Conservation (phyloP, 1,140 invertebrate genomes). For the Formica selysi region DNA sequence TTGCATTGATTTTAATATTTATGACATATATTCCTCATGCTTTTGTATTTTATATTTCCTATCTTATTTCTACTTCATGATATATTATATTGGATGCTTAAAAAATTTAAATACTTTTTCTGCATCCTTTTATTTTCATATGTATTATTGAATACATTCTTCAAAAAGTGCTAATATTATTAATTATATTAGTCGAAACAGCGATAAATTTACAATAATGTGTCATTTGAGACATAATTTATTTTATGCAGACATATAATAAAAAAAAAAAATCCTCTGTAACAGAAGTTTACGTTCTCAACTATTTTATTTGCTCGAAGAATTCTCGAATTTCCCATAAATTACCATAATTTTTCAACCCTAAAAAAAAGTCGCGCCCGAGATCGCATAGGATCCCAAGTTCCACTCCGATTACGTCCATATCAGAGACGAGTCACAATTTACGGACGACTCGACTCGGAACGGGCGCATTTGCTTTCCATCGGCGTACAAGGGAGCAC, state of each 20-base stretch:
- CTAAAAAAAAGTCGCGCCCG: slow-evolving; percentile 13
- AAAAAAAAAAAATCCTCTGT: not conserved
- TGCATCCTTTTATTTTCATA: slow-evolving; percentile 31
- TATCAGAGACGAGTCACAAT: slow-evolving; percentile 56
- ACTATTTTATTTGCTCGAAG: slow-evolving; percentile 1
- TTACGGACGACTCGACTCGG: slow-evolving; percentile 26
- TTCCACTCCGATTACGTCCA: slow-evolving; percentile 47
- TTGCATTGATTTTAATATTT: slow-evolving; percentile 60
- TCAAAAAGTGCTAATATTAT: not conserved
- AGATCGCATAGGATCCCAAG: slow-evolving; percentile 3
- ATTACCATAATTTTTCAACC: slow-evolving; percentile 32
- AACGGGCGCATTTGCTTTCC: slow-evolving; percentile 55
- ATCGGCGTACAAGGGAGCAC: slow-evolving; percentile 43
- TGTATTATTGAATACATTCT: not conserved
- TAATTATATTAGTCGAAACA: not conserved
- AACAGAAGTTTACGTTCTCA: not conserved
- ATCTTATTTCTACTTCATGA: slow-evolving; percentile 36
- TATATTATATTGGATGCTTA: slow-evolving; percentile 21
- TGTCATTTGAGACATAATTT: not conserved
- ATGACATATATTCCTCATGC: slow-evolving; percentile 4
- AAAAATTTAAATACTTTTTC: slow-evolving; percentile 23
- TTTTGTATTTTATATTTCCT: not conserved
- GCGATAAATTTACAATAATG: not conserved
- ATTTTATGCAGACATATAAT: not conserved
- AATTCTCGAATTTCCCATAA: slow-evolving; percentile 46